Evolutionary conservation across 2,888 invertebrate genomes (phyloP), one percentile per base, ranked within the genome.

Genomic region (Allygus modestus): DNA sequence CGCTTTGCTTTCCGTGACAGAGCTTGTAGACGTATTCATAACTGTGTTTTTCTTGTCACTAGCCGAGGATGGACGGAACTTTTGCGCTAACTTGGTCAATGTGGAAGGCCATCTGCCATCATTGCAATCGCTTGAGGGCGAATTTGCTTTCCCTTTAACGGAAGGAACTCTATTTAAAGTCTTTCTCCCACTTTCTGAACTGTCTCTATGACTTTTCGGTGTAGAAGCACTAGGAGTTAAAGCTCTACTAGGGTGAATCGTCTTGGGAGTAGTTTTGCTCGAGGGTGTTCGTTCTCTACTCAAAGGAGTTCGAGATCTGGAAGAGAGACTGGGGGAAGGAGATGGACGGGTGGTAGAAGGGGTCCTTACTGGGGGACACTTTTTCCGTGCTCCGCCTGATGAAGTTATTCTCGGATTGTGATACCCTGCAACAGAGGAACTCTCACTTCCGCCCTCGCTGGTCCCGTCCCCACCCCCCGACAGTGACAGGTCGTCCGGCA

Each of bases 381-480:
- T 83, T 28, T 81, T 83, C 15, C 85, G 93, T 92, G 58, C 28
- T 9, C 73, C 61, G 71, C 91, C 91, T 46, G 92, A 92, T 86
- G 89, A 88, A 87, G 89, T 23, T 1, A 51, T 87, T 86, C 89
- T 87, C 84, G 54, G 82, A 31, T 83, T 85, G 65, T 75, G 81
- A 79, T 84, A 61, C n/a, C 65, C 85, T 7, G 71, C 84, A 46
- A 85, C 85, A 89, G 89, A 82, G 87, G 92, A 86, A 86, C 95
- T 96, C 89, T 96, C 96, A 87, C 96, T 96, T 75, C 96, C 96
- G 87, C 93, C 94, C 88, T 94, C 94, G 89, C 94, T 94, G 81
- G 93, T 93, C 61, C 92, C 91, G 86, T 92, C 92, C 0, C 92
- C 92, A 12, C 83, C 83, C 28, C 82, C 82, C 20, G 81, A 82